A percentile compares a stretch with the other conserved stretches of the same genome.
Conservation (phyloP, 2,113 vertebrate genomes). For the Grantiella picta region DNA sequence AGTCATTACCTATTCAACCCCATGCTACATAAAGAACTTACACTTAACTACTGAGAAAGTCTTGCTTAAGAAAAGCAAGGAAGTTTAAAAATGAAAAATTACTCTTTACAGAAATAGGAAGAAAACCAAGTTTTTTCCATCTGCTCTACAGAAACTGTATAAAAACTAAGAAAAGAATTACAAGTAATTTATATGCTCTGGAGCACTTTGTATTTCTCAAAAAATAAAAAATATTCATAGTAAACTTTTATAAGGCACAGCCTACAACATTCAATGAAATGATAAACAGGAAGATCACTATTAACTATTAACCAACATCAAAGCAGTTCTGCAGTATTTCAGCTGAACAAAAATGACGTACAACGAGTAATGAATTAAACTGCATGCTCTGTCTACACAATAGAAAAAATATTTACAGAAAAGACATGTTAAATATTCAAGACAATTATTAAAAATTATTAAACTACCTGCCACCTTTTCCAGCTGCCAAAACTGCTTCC, state of each 20-base stretch:
- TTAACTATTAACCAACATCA: neutral
- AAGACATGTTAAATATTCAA: neutral
- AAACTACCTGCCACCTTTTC: conserved; percentile 84
- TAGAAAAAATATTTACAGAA: neutral
- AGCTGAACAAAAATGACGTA: neutral
- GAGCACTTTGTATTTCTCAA: neutral
- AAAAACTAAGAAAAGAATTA: neutral
- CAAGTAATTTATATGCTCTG: neutral
- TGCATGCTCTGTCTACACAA: neutral
- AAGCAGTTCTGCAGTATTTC: neutral
- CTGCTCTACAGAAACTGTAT: neutral
- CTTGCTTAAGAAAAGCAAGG: neutral
- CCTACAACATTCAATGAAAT: neutral
- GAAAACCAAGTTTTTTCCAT: neutral
- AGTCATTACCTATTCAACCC: neutral
- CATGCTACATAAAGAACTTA: neutral
- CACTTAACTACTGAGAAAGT: neutral
- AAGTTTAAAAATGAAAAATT: neutral
- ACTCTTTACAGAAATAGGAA: neutral
- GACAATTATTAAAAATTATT: neutral
- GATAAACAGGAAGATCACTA: neutral
- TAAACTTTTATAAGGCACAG: neutral
- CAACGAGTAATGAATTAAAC: neutral
- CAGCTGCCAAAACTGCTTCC: conserved; percentile 80
- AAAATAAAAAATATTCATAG: neutral